Evolutionary conservation across 2,113 vertebrate genomes (phyloP).

Genomic region (Columbina picui): DNA sequence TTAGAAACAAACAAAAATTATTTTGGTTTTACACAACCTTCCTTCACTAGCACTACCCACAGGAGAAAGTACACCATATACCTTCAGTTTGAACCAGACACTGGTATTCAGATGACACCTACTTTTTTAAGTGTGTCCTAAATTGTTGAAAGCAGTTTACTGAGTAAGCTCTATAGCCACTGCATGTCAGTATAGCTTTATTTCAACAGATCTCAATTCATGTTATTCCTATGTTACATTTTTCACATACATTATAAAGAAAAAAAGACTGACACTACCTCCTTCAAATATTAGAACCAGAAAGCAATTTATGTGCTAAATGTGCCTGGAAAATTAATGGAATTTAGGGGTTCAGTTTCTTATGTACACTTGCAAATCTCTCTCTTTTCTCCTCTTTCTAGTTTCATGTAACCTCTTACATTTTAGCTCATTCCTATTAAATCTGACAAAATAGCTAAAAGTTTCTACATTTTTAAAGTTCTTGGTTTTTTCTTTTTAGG

Average conservation of each 20-base stretch:
- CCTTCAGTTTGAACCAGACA: not conserved
- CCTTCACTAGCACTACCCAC: not conserved
- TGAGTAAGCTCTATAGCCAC: not conserved
- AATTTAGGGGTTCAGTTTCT: not conserved
- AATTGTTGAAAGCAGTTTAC: not conserved
- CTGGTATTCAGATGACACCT: not conserved
- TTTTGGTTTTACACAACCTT: not conserved
- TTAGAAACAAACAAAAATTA: constrained; percentile 31
- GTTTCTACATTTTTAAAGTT: not conserved
- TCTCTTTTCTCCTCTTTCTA: not conserved
- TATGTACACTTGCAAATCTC: not conserved
- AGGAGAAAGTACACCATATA: not conserved
- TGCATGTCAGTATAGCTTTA: not conserved
- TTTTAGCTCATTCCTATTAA: not conserved
- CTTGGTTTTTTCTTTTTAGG: not conserved
- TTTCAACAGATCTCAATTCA: not conserved
- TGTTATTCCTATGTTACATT: not conserved
- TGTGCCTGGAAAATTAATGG: not conserved
- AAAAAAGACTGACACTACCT: not conserved
- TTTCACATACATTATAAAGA: not conserved
- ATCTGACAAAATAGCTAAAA: not conserved
- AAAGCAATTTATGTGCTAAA: not conserved
- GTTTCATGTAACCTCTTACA: not conserved
- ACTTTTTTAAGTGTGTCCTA: not conserved
- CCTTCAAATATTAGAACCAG: not conserved